Percentiles rank a stretch among this genome's conserved stretches.
phyloP scores from a whole-genome alignment of 2,113 vertebrate genomes.

The Bufo gargarizans region DNA sequence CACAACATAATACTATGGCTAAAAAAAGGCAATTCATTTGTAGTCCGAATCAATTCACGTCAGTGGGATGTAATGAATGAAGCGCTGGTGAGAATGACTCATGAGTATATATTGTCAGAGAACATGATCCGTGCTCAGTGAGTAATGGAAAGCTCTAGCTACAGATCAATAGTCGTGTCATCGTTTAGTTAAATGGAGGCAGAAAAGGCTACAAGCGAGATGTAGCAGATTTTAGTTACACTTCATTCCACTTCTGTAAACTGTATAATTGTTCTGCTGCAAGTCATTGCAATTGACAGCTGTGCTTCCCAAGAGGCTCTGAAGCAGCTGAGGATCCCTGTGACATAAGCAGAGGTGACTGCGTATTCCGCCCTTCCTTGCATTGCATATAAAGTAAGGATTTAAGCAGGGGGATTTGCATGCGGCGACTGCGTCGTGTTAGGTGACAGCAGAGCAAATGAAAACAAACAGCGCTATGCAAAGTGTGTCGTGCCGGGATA shows the following conservation, averaged over 20 bases:
- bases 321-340: neutral
- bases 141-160: constrained; percentile 34
- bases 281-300: neutral
- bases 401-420: neutral
- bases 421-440: neutral
- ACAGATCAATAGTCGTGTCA: constrained; percentile 3
- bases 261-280: neutral
- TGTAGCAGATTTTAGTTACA: neutral
- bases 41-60: neutral
- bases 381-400: neutral
- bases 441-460: constrained; percentile 12
- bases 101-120: neutral
- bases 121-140: neutral
- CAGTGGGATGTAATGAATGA: neutral
- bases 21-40: constrained; percentile 15
- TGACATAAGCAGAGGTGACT: neutral
- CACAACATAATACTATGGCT: neutral
- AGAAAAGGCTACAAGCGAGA: constrained; percentile 4
- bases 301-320: constrained; percentile 14
- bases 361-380: neutral
- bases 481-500: neutral
- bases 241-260: neutral
- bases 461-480: constrained; percentile 5
- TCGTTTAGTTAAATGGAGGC: neutral
- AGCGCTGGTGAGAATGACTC: constrained; percentile 9